Evolutionary conservation across 1,140 invertebrate species (phyloP).

Genomic region (Ridgeia piscesae): DNA sequence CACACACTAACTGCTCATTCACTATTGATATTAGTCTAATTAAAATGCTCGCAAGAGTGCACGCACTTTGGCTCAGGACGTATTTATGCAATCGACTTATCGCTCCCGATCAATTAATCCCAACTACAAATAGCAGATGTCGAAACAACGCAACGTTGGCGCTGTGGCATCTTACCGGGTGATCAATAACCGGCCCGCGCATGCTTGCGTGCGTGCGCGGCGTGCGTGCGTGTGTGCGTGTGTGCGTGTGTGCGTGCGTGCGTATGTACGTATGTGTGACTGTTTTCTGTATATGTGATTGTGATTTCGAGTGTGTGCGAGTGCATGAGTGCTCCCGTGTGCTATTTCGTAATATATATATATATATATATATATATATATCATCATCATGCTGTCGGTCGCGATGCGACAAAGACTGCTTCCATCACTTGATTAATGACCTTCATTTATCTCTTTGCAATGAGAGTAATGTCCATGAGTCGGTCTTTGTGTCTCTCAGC

Average conservation of each 20-base stretch:
- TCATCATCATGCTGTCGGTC: no score
- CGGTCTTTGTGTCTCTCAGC: no score
- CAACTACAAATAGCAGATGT: background rate
- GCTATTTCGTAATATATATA: no score
- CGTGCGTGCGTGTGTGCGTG: background rate
- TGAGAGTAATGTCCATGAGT: no score
- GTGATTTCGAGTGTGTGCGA: no score
- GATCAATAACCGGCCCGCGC: background rate
- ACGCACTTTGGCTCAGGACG: conserved; percentile 3
- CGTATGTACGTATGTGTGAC: background rate
- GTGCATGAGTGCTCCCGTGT: no score
- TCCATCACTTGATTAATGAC: no score
- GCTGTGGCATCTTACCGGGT: background rate
- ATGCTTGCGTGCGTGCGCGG: background rate
- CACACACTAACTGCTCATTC: background rate
- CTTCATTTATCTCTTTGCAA: no score
- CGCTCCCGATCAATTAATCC: background rate
- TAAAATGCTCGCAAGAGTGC: background rate
- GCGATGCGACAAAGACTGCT: no score
- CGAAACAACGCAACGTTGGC: background rate
- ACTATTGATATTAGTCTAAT: background rate
- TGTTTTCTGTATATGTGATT: no score
- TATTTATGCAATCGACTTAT: background rate
- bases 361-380: no score
- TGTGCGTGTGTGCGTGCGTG: background rate